Evolutionary conservation across 2,888 invertebrate species (phyloP).

Genomic region (Pyrrhia umbra): DNA sequence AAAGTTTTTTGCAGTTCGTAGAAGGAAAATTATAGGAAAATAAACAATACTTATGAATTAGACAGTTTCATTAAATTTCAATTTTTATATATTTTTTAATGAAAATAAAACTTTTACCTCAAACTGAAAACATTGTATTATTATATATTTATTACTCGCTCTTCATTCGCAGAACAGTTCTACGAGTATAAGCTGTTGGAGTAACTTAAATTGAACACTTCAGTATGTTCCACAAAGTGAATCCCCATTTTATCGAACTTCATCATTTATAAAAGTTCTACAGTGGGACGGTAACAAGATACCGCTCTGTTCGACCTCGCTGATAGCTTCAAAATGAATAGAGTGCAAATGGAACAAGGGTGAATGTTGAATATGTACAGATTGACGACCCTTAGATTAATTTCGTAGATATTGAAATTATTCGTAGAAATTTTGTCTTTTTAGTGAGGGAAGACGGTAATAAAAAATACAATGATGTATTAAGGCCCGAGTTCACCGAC

Average conservation of each 20-base stretch:
- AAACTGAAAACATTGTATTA: no score
- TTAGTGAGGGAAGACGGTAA: not conserved
- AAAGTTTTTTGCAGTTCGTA: no score
- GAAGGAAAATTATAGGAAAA: no score
- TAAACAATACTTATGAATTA: no score
- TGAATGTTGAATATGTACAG: not conserved
- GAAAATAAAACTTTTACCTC: no score
- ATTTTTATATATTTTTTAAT: no score
- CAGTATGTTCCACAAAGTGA: conserved; percentile 11
- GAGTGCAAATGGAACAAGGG: conserved; percentile 8
- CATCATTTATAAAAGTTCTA: conserved; percentile 21
- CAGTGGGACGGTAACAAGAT: conserved; percentile 28
- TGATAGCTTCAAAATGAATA: conserved; percentile 10
- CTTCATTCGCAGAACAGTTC: not conserved
- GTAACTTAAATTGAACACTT: not conserved
- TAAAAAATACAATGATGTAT: no score
- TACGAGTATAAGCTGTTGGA: not conserved
- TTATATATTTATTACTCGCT: no score
- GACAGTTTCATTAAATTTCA: no score
- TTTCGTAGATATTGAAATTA: conserved; percentile 14
- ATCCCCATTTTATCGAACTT: conserved; percentile 13
- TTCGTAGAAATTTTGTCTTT: not conserved
- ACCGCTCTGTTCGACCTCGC: conserved; percentile 6
- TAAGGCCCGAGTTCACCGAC: no score
- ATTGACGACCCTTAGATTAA: not conserved